These are phyloP conservation scores for Epistrophella euchroma DNA, from an alignment of 2,888 invertebrate species.

Conservation along the genomic window DNA sequence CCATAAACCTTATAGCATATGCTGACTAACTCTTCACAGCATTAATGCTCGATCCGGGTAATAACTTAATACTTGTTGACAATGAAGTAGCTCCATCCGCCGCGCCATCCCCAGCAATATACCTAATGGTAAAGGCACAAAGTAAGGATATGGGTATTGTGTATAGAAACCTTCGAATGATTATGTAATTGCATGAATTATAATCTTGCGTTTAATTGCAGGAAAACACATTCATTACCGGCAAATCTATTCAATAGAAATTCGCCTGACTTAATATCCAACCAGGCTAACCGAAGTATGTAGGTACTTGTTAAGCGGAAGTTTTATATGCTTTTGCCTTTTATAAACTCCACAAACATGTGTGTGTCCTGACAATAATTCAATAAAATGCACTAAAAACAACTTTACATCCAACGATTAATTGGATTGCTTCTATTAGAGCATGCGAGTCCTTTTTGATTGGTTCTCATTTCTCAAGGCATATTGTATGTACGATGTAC, in stretches of 20 bases:
- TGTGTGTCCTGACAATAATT: constrained; percentile 44
- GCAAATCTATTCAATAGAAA: constrained; percentile 34
- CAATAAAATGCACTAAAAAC: constrained; percentile 51
- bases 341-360: background rate
- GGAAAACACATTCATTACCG: constrained; percentile 33
- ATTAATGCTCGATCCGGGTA: constrained; percentile 31
- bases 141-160: background rate
- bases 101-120: background rate
- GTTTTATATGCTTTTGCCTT: constrained; percentile 33
- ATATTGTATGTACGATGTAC: background rate
- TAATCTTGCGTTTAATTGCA: constrained; percentile 59
- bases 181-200: constrained; percentile 57
- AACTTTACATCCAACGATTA: constrained; percentile 37
- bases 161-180: constrained; percentile 19
- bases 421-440: constrained; percentile 48
- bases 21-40: background rate
- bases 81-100: constrained; percentile 25
- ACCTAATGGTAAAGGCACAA: background rate
- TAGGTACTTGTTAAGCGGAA: constrained; percentile 44
- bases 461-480: constrained; percentile 39
- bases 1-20: background rate
- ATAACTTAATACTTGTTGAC: constrained; percentile 66
- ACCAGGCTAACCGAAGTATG: constrained; percentile 35
- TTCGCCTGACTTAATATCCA: constrained; percentile 52
- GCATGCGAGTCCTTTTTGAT: constrained; percentile 25